Evolutionary conservation across 2,113 vertebrate species (phyloP).

Genomic region (Pterocles orientalis): DNA sequence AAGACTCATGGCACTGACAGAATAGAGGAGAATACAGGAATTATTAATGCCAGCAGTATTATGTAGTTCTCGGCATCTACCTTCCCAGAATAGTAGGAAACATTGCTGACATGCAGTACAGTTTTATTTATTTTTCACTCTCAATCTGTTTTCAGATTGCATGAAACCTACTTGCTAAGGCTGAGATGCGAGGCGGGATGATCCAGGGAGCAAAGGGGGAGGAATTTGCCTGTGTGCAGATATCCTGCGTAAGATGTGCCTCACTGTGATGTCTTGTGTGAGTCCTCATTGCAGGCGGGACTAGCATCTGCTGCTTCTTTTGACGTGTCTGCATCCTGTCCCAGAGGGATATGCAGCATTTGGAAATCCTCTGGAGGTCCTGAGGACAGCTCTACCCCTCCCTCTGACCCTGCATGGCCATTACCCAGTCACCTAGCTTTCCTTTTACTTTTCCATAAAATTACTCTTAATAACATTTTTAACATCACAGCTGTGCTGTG

Average conservation of each 20-base stretch:
- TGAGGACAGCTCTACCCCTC: neutral
- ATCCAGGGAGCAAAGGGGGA: neutral
- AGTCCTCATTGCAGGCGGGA: neutral
- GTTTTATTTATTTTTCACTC: conserved; percentile 46
- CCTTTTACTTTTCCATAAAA: neutral
- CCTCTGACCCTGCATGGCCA: neutral
- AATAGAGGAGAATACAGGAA: conserved; percentile 1
- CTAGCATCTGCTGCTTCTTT: neutral
- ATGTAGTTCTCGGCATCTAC: neutral
- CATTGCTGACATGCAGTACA: neutral
- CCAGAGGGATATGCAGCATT: neutral
- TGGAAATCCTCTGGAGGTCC: neutral
- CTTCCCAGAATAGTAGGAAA: conserved; percentile 3
- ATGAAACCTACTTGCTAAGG: neutral
- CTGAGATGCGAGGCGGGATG: neutral
- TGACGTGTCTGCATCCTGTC: neutral
- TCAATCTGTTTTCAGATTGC: conserved; percentile 5
- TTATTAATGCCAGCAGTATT: conserved; percentile 34
- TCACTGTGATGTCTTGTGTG: neutral
- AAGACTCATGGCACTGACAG: conserved; percentile 4
- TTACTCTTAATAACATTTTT: neutral
- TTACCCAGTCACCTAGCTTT: neutral
- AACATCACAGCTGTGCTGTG: neutral
- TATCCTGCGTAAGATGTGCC: neutral
- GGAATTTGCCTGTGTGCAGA: neutral